Evolutionary conservation across 2,797 vertebrate genomes (phyloP).

Genomic region (Nyctibius grandis): DNA sequence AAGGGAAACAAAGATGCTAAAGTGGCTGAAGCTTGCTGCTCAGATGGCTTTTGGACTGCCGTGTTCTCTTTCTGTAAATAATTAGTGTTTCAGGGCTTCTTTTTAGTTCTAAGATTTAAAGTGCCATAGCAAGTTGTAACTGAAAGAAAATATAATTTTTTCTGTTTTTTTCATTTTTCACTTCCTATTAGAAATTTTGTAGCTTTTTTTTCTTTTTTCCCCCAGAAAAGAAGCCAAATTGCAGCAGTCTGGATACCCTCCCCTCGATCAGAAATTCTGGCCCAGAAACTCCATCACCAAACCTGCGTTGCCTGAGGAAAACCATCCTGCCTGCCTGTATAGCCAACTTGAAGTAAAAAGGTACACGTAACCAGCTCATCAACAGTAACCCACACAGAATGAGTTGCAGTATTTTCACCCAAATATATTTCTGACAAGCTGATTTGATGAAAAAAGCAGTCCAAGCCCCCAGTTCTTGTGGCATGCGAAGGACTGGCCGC

Average conservation of each 20-base stretch:
- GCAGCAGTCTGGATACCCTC: background rate
- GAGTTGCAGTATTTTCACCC: background rate
- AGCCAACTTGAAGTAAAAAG: background rate
- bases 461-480: background rate
- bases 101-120: background rate
- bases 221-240: background rate
- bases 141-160: background rate
- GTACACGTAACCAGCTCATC: background rate
- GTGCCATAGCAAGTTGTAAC: background rate
- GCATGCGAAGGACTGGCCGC: background rate
- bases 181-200: background rate
- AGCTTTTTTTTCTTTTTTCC: background rate
- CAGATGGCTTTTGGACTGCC: background rate
- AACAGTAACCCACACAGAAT: background rate
- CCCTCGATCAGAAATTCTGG: background rate
- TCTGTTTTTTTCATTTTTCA: background rate
- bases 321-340: rapidly evolving
- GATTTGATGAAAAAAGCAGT: background rate
- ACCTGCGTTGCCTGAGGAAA: background rate
- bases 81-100: background rate
- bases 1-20: background rate
- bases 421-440: background rate
- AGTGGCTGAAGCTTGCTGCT: background rate
- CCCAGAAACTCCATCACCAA: background rate
- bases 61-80: background rate